Evolutionary conservation across 2,797 vertebrate species (phyloP), one percentile per base, ranked within the genome.

Genomic region (Trachurus trachurus): DNA sequence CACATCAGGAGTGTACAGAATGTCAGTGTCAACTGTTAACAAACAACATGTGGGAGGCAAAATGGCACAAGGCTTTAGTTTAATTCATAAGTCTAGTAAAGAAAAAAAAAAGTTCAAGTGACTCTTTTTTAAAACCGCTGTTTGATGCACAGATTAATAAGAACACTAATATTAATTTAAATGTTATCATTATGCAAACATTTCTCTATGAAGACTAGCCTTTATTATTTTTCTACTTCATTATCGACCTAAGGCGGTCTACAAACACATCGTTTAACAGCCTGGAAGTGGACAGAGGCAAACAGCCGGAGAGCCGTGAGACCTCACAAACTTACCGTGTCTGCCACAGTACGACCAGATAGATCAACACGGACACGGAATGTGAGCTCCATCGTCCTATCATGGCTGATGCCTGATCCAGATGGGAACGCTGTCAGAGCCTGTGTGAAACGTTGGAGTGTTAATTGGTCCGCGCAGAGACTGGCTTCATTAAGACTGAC

Each of bases 361-460:
- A 84, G 5, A 89, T 7, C 73, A 90, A 9, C 1, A 74, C 26
- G 4, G 59, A 7, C 59, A 71, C 19, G 42, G 15, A 22, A 13
- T 19, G 13, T 6, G 65, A 66, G 52, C 78, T 45, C 77, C 81
- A 67, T 50, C n/a, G 78, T 86, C 77, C 69, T 67, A n/a, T 69
- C 90, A 91, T 91, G 0, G 71, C 82, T 82, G 72, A 67, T 80
- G 6, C 70, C 72, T 81, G 37, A 39, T 73, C 6, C 66, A 61
- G 34, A 76, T 21, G 57, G 70, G 26, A 40, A 74, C 26, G 59
- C 66, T 13, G 11, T 77, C 15, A 34, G 53, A 29, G 68, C 62
- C 67, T 58, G 45, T 56, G 70, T 22, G 6, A 44, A 31, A 76
- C 10, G 31, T 40, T 0, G 9, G 54, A 59, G 13, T 39, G 39